Conservation (phyloP, 2,113 vertebrate species). For the Lepisosteus osseus region DNA sequence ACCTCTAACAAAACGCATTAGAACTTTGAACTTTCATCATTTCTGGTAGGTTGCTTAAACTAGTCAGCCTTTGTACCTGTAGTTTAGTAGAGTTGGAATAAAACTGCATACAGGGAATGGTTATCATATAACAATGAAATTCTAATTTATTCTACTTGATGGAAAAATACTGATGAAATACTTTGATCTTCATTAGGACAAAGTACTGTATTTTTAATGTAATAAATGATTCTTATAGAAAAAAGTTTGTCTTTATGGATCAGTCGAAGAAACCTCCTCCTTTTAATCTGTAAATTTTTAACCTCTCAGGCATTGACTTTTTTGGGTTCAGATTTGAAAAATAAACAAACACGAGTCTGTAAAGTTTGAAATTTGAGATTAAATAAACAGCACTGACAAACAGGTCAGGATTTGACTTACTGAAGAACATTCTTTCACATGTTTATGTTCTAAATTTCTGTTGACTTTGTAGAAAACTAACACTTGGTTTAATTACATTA, state of each 20-base stretch:
- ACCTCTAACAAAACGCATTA: too few species aligned
- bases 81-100: neutral
- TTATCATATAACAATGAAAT: neutral
- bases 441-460: too few species aligned
- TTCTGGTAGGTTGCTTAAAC: neutral
- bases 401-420: neutral
- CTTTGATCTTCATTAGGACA: too few species aligned
- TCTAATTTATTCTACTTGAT: neutral
- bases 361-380: constrained; percentile 17
- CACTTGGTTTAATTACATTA: too few species aligned
- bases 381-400: constrained; percentile 28
- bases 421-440: neutral
- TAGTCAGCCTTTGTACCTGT: neutral
- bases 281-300: constrained; percentile 35
- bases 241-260: neutral
- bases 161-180: neutral
- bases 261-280: neutral
- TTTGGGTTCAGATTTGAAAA: constrained; percentile 24
- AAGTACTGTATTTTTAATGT: neutral
- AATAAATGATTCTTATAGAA: neutral
- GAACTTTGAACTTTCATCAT: neutral
- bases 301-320: constrained; percentile 18
- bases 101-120: neutral
- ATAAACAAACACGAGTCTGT: constrained; percentile 28
- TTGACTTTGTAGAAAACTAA: too few species aligned